Evolutionary conservation across 1,140 invertebrate genomes (phyloP), one percentile per base, ranked within the genome.

Genomic region (Drosophila pachea): DNA sequence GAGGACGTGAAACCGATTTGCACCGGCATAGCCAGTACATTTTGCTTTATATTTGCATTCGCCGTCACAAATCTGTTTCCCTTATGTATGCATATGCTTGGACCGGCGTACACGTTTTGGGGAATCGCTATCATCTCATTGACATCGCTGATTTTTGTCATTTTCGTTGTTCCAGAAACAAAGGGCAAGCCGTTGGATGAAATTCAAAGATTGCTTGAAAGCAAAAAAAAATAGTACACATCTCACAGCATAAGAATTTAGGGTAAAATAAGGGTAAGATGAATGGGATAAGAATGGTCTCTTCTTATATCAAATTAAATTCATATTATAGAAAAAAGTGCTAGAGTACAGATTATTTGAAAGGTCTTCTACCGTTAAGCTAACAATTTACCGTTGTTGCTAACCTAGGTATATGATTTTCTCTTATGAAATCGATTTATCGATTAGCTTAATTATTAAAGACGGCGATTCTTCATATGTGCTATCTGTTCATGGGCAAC

Each of bases 41-140:
- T 93, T 47, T 97, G 95, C 78, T 94, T 96, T 92, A 58, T 94
- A 0, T 92, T 93, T 61, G 95, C 94, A 45, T 98, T 98, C 83
- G 67, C 94, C 2, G 93, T 97, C 0, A 97, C 96, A n/a, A 94
- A 95, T 69, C 78, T 90, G 0, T 92, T 91, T 70, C 91, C 78
- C 0, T 4, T 83, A 6, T 16, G 73, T 0, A 42, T 73, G 4
- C 14, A 60, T 0, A 0, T 0, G 0, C 58, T 91, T n/a, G 91
- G 91, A 4, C 90, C 92, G 2, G 91, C 93, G 11, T 92, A 90
- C 4, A 92, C 92, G 5, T 94, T 95, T 89, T 94, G 92, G 91
- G 89, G 95, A 63, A 96, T 96, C 87, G 90, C 94, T 0, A 90
- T 90, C 4, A 91, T 95, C 59, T 93, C 93, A 22, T 90, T 92